Base-by-base conservation (phyloP, 2,113 vertebrate genomes). In the Tupaia chinensis region DNA sequence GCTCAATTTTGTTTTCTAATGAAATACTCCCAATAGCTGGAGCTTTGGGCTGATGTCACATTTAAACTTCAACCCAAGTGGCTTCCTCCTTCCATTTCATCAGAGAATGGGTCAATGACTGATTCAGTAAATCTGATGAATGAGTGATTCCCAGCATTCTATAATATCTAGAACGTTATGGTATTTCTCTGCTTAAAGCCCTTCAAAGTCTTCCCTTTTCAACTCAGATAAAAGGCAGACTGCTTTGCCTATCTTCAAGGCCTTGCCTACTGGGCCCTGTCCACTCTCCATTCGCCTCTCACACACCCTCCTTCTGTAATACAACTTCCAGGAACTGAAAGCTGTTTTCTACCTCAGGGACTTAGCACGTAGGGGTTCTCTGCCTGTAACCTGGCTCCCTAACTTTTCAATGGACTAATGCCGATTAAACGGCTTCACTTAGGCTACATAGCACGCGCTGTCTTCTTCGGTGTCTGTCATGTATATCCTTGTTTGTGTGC, bases 231-330 rank as follows among this genome's bases (percentile, higher is more conserved):
- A 65, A 87, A 80, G 60, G 19, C 25, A 22, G 61, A 61, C 44
- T 82, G 19, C 69, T 77, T 63, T 1, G 1, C 11, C 32, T 63
- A 19, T 58, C n/a, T 27, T 34, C 32, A n/a, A 0, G 20, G 16
- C 34, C 16, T 53, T 29, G n/a, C 34, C 14, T 20, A 7, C n/a
- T 22, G 81, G 10, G 61, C 11, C 16, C 22, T 81, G 29, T 19
- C 32, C 16, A 22, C 32, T 56, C 68, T 70, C n/a, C 19, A 15
- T 80, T 69, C 58, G 58, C 25, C 29, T 54, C 63, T 66, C 17
- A 4, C 2, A 3, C 0, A 23, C 2, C 3, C 15, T 79, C 10
- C 29, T 17, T 27, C 61, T 60, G 61, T 9, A 23, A 15, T 0
- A 11, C 3, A 0, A 2, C 22, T 65, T 68, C 9, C 6, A 44